Percentiles rank a stretch among this genome's conserved stretches.
These are phyloP conservation scores for Euwallacea fornicatus DNA, from an alignment of 1,140 invertebrate genomes.

Conservation along the genomic window DNA sequence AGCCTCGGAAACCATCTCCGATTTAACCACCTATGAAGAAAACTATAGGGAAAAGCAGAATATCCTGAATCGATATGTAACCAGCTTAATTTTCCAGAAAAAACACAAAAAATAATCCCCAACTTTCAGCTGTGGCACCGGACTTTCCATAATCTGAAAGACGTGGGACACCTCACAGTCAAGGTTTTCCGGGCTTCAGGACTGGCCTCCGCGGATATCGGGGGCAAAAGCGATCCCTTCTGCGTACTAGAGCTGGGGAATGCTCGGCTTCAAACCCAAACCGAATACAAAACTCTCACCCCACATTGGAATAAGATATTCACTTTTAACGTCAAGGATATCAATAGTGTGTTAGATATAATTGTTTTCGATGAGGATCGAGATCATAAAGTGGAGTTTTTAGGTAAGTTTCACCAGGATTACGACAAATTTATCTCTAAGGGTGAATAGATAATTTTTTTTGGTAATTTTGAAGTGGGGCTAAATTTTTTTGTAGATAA, in stretches of 20 bases:
- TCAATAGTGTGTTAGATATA: conserved; percentile 94
- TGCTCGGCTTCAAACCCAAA: conserved; percentile 93
- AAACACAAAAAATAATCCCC: conserved; percentile 6
- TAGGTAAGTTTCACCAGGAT: conserved; percentile 61
- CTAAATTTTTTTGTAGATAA: too few species aligned
- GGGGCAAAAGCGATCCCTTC: conserved; percentile 96
- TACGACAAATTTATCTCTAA: neutral
- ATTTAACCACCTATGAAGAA: conserved; percentile 81
- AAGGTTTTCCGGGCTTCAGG: conserved; percentile 90
- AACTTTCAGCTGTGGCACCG: conserved; percentile 61
- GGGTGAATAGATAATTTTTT: too few species aligned
- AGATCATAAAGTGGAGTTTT: conserved; percentile 97
- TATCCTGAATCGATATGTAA: conserved; percentile 77
- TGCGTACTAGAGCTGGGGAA: conserved; percentile 96
- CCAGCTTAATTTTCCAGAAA: conserved; percentile 1
- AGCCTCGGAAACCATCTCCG: conserved; percentile 88
- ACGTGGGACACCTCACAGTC: conserved; percentile 86
- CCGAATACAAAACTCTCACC: conserved; percentile 95
- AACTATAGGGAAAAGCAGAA: conserved; percentile 69
- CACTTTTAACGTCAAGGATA: conserved; percentile 96
- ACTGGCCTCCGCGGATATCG: conserved; percentile 86
- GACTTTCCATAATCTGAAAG: conserved; percentile 75
- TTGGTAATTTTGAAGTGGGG: too few species aligned
- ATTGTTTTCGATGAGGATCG: conserved; percentile 98
- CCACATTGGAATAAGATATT: conserved; percentile 99